These are phyloP conservation scores for Agrochola circellaris DNA, from an alignment of 2,888 invertebrate genomes.

Conservation along the genomic window DNA sequence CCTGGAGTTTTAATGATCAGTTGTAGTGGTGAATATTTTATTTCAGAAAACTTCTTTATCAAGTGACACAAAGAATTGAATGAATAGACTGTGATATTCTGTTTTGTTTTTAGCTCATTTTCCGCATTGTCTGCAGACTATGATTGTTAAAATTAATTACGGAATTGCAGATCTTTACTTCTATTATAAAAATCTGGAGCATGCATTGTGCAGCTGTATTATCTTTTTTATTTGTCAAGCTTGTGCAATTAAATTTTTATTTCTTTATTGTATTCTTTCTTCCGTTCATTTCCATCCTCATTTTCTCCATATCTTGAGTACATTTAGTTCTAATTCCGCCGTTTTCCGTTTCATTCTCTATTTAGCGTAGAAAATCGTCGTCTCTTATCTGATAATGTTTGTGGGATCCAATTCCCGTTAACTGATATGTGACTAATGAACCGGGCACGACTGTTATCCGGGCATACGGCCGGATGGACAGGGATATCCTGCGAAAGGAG, in stretches of 20 bases:
- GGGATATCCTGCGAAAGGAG: slow-evolving; percentile 67
- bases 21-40: slow-evolving; percentile 27
- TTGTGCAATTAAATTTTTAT: slow-evolving; percentile 10
- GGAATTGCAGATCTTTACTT: slow-evolving; percentile 11
- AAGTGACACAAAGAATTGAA: background rate
- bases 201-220: slow-evolving; percentile 7
- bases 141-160: slow-evolving; percentile 12
- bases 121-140: slow-evolving; percentile 1
- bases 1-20: slow-evolving; percentile 37
- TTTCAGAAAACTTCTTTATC: background rate
- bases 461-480: slow-evolving; percentile 66
- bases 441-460: slow-evolving; percentile 72
- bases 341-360: slow-evolving; percentile 22
- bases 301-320: slow-evolving; percentile 1
- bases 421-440: slow-evolving; percentile 85
- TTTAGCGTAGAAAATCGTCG: slow-evolving; percentile 63
- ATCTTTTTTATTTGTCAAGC: slow-evolving; percentile 19
- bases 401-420: slow-evolving; percentile 77
- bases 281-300: background rate
- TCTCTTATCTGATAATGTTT: slow-evolving; percentile 73
- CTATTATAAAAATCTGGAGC: slow-evolving; percentile 25
- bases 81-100: slow-evolving; percentile 5
- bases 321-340: slow-evolving; percentile 6
- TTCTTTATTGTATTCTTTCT: background rate
- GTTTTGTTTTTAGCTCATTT: background rate